A percentile compares a stretch with the other conserved stretches of the same genome.
These are phyloP conservation scores for Gymnosoma rotundatum DNA, from an alignment of 2,888 invertebrate genomes.

Conservation along the genomic window DNA sequence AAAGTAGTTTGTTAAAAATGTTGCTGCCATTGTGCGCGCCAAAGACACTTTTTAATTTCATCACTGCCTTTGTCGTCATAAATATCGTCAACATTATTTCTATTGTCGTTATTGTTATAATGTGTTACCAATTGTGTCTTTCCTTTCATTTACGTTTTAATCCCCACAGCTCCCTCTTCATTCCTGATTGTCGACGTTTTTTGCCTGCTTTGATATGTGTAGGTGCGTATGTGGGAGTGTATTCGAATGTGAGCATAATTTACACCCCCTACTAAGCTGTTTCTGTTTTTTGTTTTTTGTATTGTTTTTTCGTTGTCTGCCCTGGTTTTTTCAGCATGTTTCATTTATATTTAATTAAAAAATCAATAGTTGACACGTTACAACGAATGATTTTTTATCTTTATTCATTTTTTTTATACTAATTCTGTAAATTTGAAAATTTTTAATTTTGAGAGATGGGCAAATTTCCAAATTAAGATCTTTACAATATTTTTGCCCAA, in stretches of 20 bases:
- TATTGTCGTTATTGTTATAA: constrained; percentile 27
- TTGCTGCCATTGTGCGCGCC: constrained; percentile 8
- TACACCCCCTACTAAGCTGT: constrained; percentile 27
- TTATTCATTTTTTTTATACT: not conserved
- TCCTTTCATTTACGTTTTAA: not conserved
- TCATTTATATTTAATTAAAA: constrained; percentile 69
- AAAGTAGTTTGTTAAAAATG: constrained; percentile 1
- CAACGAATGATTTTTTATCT: constrained; percentile 7
- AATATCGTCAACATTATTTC: constrained; percentile 9
- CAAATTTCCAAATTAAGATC: too few relatives aligned
- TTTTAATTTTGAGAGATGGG: too few relatives aligned
- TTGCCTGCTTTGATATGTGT: not conserved
- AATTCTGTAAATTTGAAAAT: constrained; percentile 4
- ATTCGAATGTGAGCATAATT: constrained; percentile 16
- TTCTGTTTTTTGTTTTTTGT: not conserved
- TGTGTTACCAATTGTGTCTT: constrained; percentile 6
- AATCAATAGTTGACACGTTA: constrained; percentile 68
- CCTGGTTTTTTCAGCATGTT: constrained; percentile 51
- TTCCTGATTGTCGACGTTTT: constrained; percentile 29
- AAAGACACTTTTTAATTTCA: constrained; percentile 29
- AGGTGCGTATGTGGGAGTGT: not conserved
- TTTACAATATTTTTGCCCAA: too few relatives aligned
- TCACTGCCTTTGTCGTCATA: constrained; percentile 32
- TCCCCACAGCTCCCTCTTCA: not conserved
- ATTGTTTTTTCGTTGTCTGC: constrained; percentile 46